phyloP scores from a whole-genome alignment of 1,140 invertebrate species.

The Lucilia sericata region DNA sequence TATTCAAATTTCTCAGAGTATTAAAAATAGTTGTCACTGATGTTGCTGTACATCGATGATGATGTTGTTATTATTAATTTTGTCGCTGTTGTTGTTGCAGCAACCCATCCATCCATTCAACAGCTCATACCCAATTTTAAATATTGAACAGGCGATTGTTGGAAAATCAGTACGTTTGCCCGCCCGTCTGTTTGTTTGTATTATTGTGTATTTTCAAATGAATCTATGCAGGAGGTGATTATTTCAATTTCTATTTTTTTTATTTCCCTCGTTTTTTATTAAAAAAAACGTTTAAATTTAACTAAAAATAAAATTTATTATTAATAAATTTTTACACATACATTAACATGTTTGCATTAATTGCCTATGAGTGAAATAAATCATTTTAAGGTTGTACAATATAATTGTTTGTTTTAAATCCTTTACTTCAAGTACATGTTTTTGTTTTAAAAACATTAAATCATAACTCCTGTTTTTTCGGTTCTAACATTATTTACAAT shows the following conservation, averaged over 20 bases:
- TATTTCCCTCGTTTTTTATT: not conserved
- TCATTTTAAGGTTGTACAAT: not conserved
- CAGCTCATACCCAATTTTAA: not conserved
- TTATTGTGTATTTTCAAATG: not conserved
- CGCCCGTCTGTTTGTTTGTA: not conserved
- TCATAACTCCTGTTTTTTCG: not conserved
- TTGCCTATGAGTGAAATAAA: not conserved
- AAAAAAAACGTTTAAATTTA: not conserved
- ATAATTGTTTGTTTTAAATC: not conserved
- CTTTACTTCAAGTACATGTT: slow-evolving; percentile 1
- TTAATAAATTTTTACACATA: not conserved
- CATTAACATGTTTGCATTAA: not conserved
- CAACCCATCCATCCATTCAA: no score
- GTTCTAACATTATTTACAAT: not conserved
- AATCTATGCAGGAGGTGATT: slow-evolving; percentile 39
- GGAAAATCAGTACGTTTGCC: no score
- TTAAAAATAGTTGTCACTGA: no score
- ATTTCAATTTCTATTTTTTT: not conserved
- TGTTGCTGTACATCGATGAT: no score
- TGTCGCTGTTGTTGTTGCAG: no score
- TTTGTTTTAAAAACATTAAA: not conserved
- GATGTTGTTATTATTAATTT: not conserved
- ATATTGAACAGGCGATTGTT: not conserved
- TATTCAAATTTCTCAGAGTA: no score
- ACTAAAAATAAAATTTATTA: slow-evolving; percentile 18